Base-by-base conservation (phyloP, 2,888 invertebrate genomes). In the Leucophenga maculata region DNA sequence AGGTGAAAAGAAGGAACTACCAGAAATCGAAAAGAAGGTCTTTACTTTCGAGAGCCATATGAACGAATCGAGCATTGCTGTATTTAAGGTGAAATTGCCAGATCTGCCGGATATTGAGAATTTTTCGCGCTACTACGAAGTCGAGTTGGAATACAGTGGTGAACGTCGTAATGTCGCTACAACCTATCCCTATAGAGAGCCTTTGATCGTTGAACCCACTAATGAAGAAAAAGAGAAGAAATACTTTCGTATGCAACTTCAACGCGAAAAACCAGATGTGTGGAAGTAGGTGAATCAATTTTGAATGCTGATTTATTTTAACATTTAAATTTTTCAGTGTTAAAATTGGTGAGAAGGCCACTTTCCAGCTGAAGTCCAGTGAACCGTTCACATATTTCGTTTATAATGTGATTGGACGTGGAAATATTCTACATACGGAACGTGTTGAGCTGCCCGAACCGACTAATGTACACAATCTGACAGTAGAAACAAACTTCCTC, bases 371-470 rank as follows among this genome's bases (percentile, higher is more conserved):
- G 1, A 93, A 93, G 73, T 94, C 95, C 1, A 95, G 95, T 0
- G 91, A 92, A 72, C 92, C 93, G 0, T 89, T 97, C 89, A 91
- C 92, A 74, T 91, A 94, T 75, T 90, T 96, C 60, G 93, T 92
- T 75, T 96, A 95, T 84, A 90, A 93, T 79, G 91, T 96, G 18
- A 90, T 97, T 73, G 96, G 96, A 2, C 91, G 97, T 68, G 97
- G 97, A 0, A 94, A 96, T 83, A 93, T 97, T 20, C 89, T 96
- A 8, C 87, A 92, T 16, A 94, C 95, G 0, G 93, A 93, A 75
- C 94, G 94, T 6, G 88, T 95, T 9, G 91, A 91, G 0, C 60
- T 86, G 1, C 90, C 89, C 6, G 89, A 90, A 6, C 78, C 82
- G 0, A 73, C 89, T 0, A 89, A 88, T 70, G 89, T 90, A 70